Evolutionary conservation across 2,888 invertebrate species (phyloP), one percentile per base, ranked within the genome.

Genomic region (Crossocerus cetratus): DNA sequence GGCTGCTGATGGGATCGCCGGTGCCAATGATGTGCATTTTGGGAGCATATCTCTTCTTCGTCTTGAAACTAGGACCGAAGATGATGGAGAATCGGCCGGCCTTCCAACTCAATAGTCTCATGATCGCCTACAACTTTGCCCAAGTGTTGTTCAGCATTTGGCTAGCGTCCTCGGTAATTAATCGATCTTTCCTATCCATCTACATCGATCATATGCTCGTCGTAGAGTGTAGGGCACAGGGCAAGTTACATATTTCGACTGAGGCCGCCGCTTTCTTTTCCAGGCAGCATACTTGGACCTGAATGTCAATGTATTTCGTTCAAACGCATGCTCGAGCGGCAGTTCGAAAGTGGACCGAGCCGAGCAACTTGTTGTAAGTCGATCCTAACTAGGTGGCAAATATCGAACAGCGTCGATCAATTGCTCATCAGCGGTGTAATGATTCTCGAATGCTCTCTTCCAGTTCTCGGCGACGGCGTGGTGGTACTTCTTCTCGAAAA

Each of bases 131-230:
- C 90, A 98, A 98, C 87, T 93, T 95, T n/a, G 94, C 95, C 66
- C 98, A 98, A 93, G 97, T 98, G 3, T 57, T 95, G 14, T 95
- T 97, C 91, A 98, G 97, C 84, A 89, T 94, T 14, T 97, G 93
- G 92, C 91, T 97, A 82, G 92, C 93, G 74, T 87, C 91, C 21
- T 90, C 92, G 87, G 93, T 90, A 85, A 89, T 83, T 23, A 3
- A 43, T 43, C 16, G 42, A 32, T 58, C 5, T 18, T 3, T 2
- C 18, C 43, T 23, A 2, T 0, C 8, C 14, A 0, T 13, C 18
- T 16, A 11, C 23, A 14, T 57, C 23, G 3, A 18, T 14, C 22
- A 42, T 0, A 14, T 2, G 23, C 13, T 2, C 13, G 2, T 32
- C n/a, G 8, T 8, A 32, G 8, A 11, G 8, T 32, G 11, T 4